Percentiles rank a stretch among this genome's conserved stretches.
Conservation (phyloP, 2,888 invertebrate species). For the Stictocephala bisonia region DNA sequence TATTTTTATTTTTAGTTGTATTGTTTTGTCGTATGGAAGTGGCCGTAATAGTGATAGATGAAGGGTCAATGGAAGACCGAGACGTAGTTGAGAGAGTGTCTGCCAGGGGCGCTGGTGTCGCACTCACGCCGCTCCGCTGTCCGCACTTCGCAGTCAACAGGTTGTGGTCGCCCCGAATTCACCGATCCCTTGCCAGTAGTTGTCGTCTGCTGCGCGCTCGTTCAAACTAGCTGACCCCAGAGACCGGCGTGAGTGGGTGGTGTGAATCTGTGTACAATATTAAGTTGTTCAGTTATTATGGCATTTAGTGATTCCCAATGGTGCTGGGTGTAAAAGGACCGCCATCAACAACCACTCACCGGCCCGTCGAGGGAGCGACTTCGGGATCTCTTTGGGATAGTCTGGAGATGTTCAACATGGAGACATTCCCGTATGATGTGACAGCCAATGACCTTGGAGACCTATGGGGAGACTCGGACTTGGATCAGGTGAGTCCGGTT, state of each 20-base stretch:
- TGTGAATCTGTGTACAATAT: too few species aligned
- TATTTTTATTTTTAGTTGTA: too few species aligned
- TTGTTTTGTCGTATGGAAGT: too few species aligned
- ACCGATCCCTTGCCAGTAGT: too few species aligned
- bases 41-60: too few species aligned
- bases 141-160: constrained; percentile 41
- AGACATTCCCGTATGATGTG: constrained; percentile 20
- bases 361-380: background rate
- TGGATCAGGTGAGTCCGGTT: constrained; percentile 27
- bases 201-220: background rate
- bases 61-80: too few species aligned
- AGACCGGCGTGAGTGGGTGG: background rate
- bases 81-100: constrained; percentile 5
- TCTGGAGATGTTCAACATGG: constrained; percentile 32
- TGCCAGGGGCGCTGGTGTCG: background rate
- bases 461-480: constrained; percentile 28
- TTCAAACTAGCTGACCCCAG: background rate
- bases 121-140: background rate
- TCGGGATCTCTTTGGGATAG: constrained; percentile 16
- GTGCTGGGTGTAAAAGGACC: constrained; percentile 9
- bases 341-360: background rate
- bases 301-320: background rate
- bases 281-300: background rate
- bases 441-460: constrained; percentile 29
- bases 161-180: background rate